Conservation (phyloP, 2,888 invertebrate genomes). For the Himalopsyche tibetana region DNA sequence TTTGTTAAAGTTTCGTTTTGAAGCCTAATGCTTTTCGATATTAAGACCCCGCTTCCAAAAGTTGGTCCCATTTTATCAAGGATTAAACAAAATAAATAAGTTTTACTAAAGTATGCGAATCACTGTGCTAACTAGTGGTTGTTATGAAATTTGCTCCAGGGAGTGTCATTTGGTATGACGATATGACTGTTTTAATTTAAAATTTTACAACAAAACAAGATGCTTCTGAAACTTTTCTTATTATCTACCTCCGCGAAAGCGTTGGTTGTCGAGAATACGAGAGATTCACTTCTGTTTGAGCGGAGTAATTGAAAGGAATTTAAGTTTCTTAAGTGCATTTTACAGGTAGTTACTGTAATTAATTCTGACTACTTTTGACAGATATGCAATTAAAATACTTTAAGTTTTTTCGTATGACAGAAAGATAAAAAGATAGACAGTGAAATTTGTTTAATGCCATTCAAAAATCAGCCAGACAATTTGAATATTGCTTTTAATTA, state of each 20-base stretch:
- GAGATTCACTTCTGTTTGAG: background rate
- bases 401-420: too few relatives aligned
- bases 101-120: background rate
- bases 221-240: conserved; percentile 11
- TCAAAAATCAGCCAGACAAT: too few relatives aligned
- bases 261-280: background rate
- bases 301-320: conserved; percentile 12
- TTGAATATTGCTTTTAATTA: too few relatives aligned
- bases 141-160: background rate
- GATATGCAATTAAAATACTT: too few relatives aligned
- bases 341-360: background rate
- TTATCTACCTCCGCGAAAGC: background rate
- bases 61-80: too few relatives aligned
- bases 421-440: too few relatives aligned
- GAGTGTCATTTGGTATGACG: conserved; percentile 20
- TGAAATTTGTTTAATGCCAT: too few relatives aligned
- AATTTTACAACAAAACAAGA: conserved; percentile 24
- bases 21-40: too few relatives aligned
- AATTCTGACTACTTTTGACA: background rate
- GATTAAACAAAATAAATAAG: too few relatives aligned
- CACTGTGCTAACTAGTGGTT: background rate
- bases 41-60: too few relatives aligned
- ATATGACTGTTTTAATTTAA: conserved; percentile 15
- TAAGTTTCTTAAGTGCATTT: background rate
- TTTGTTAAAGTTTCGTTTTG: too few relatives aligned